Conservation (phyloP, 2,888 invertebrate species). For the Cheilosia soror region DNA sequence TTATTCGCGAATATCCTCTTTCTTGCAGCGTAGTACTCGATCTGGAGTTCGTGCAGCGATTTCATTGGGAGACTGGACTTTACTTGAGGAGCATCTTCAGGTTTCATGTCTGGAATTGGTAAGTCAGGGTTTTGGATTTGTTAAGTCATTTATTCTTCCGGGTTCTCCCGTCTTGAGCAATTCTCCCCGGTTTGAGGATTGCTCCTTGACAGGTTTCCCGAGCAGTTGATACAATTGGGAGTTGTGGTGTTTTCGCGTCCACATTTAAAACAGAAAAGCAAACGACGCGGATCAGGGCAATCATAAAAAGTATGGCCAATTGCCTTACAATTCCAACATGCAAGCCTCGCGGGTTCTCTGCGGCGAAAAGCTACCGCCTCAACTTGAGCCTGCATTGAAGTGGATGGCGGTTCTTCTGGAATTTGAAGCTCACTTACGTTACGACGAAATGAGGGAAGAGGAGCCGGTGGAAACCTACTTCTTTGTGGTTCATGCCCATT, state of each 20-base stretch:
- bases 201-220: slow-evolving; percentile 19
- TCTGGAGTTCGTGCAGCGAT: background rate
- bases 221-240: background rate
- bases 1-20: background rate
- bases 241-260: slow-evolving; percentile 5
- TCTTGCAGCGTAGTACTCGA: background rate
- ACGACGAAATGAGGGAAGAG: background rate
- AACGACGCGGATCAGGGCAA: background rate
- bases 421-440: background rate
- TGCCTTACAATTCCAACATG: slow-evolving; percentile 7
- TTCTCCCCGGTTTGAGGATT: background rate
- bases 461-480: background rate
- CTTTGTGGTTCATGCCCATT: background rate
- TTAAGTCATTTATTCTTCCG: background rate
- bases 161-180: background rate
- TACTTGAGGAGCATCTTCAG: no score
- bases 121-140: background rate
- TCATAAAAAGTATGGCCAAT: background rate
- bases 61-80: background rate
- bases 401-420: background rate
- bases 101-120: background rate
- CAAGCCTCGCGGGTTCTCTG: background rate
- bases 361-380: background rate
- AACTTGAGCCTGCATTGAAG: background rate
- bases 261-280: slow-evolving; percentile 14